Base-by-base conservation (phyloP, 2,113 vertebrate species). In the Hyla sarda region DNA sequence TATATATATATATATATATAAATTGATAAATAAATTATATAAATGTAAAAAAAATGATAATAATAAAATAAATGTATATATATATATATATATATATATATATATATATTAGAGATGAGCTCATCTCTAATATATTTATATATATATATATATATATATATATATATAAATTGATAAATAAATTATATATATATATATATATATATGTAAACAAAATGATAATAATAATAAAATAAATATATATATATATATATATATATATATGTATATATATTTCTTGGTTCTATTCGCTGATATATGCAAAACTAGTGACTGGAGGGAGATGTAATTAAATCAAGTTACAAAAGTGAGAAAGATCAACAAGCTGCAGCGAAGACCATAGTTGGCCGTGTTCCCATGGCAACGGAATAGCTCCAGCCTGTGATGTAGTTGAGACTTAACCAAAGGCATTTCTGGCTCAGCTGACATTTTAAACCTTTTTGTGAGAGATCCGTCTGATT, bases 291-390 rank as follows among this genome's bases (percentile, higher is more conserved):
- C 21, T 12, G 56, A 67, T 80, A 73, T 86, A 84, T 92, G 89
- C 91, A 91, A 90, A 91, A 90, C 72, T 71, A 72, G 76, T 85
- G 25, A 77, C 73, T 80, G 65, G 32, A 75, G 83, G 88, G 71
- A 95, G 92, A 84, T 87, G 84, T 88, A 88, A 92, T 89, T 90
- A 93, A 93, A 93, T 89, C 45, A 88, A 91, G 89, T 91, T 91
- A 89, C 87, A 76, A 87, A 81, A 88, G 85, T 91, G 89, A 91
- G 85, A 83, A 69, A 80, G 83, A 90, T 90, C 90, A 93, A 91
- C 92, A 91, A 90, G 90, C 90, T 74, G 78, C 81, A 71, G 73
- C 79, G 76, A 71, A 86, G 48, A 58, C 88, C 56, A 76, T 87
- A 84, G 88, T 89, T 90, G 88, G 88, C 89, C 87, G 78, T 65